Evolutionary conservation across 2,888 invertebrate species (phyloP).

Genomic region (Platycheirus albimanus): DNA sequence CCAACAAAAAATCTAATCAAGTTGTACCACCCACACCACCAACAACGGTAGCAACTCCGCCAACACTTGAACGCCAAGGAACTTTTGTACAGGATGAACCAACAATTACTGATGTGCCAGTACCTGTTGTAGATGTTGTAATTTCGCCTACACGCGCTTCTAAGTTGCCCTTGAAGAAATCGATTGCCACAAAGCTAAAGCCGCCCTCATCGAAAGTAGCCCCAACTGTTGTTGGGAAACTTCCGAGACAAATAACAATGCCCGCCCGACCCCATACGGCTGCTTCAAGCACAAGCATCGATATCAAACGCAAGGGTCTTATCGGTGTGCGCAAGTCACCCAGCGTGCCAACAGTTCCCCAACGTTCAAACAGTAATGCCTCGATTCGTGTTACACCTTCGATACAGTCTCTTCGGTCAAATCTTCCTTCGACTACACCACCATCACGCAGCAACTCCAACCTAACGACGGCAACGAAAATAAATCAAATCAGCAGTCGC

Average conservation of each 20-base stretch:
- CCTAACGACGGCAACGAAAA: constrained; percentile 78
- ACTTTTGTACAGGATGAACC: constrained; percentile 95
- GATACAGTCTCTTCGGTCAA: constrained; percentile 77
- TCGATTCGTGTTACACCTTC: constrained; percentile 78
- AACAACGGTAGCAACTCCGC: constrained; percentile 60
- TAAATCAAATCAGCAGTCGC: constrained; percentile 81
- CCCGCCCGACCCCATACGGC: constrained; percentile 77
- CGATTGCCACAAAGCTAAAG: constrained; percentile 71
- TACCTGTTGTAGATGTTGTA: constrained; percentile 79
- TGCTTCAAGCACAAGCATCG: constrained; percentile 75
- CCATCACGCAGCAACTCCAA: constrained; percentile 82
- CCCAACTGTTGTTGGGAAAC: constrained; percentile 78
- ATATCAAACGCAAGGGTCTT: constrained; percentile 70
- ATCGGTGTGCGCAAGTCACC: constrained; percentile 73
- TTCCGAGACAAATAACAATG: constrained; percentile 80
- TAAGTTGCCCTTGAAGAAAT: constrained; percentile 80
- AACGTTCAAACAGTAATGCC: constrained; percentile 82
- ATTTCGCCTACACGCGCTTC: constrained; percentile 77
- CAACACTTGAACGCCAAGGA: constrained; percentile 90
- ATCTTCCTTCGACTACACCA: constrained; percentile 79
- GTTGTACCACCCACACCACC: no score
- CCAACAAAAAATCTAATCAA: constrained; percentile 75
- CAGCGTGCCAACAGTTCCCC: constrained; percentile 76
- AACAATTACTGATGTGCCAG: constrained; percentile 78
- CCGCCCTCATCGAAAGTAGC: constrained; percentile 75